These are phyloP conservation scores for Enoplolaimus lenunculus DNA, from an alignment of 2,888 invertebrate species.

Conservation along the genomic window DNA sequence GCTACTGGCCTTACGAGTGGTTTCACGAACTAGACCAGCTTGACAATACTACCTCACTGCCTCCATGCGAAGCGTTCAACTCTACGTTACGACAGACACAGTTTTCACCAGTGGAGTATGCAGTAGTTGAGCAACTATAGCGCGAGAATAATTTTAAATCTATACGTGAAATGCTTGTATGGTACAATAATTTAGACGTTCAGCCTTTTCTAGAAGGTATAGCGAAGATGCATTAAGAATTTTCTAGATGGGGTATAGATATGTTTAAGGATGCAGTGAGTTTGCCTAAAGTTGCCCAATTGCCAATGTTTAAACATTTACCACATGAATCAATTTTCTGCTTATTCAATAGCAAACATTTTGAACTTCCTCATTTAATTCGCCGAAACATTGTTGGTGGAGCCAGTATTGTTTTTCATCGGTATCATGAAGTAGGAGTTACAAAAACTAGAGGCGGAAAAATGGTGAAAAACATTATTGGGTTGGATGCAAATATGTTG, in stretches of 20 bases:
- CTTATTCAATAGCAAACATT: not conserved
- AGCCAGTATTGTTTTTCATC: slow-evolving; percentile 1
- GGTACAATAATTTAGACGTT: slow-evolving; percentile 24
- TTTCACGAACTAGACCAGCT: not conserved
- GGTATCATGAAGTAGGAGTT: slow-evolving; percentile 9
- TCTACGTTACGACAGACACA: not conserved
- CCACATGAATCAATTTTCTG: slow-evolving; percentile 18
- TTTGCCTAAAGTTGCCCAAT: slow-evolving; percentile 22
- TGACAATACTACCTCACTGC: not conserved
- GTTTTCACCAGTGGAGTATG: slow-evolving; percentile 9
- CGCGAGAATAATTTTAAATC: not conserved
- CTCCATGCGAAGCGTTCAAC: slow-evolving; percentile 17
- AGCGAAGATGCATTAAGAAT: slow-evolving; percentile 25
- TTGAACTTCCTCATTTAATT: not conserved
- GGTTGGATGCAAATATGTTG: slow-evolving; percentile 9
- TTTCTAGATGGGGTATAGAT: slow-evolving; percentile 15
- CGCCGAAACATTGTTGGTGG: slow-evolving; percentile 9
- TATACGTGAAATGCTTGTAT: slow-evolving; percentile 19
- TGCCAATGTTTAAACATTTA: slow-evolving; percentile 22
- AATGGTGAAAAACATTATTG: slow-evolving; percentile 5
- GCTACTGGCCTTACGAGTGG: slow-evolving; percentile 11
- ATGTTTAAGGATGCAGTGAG: slow-evolving; percentile 21
- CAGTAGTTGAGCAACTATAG: not conserved
- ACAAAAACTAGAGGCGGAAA: slow-evolving; percentile 7
- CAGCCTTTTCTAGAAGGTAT: slow-evolving; percentile 24